Base-by-base conservation (phyloP, 1,140 invertebrate species). In the Thereuonema tuberculata region DNA sequence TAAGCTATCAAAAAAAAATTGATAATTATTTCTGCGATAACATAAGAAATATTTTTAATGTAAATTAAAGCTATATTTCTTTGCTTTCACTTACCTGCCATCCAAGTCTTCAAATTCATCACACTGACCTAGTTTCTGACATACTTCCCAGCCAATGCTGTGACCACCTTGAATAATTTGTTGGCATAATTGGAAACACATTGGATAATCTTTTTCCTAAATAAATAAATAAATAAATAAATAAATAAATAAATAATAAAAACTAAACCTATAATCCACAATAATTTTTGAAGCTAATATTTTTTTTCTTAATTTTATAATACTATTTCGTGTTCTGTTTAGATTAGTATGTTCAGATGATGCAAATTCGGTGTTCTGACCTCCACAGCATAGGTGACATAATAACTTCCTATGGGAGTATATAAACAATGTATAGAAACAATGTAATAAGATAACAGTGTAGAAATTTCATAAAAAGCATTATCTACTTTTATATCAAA, bases 81-180 rank as follows among this genome's bases (percentile, higher is more conserved):
- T n/a, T n/a, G n/a, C n/a, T n/a, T n/a, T n/a, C n/a, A n/a, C n/a
- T 63, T 72, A 72, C 65, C 75, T 77, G 60, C 77, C 71, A 64
- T 69, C 62, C n/a, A 80, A 70, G 67, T 82, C 74, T 24, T 66
- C 58, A 66, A 77, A 81, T 52, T 75, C 68, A 54, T 75, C 70
- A 63, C 72, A 73, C 52, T 70, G 69, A 21, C 77, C 80, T 24
- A 83, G 69, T 59, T 74, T 68, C 28, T 77, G 70, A 58, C 75
- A 77, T 14, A 71, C 65, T 60, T 67, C 64, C 75, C 76, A 74
- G 20, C 67, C 67, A 27, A 67, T 66, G 12, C 66, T 58, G 62
- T 71, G 68, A 20, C 63, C 65, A 20, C 59, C 57, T 9, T 64
- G 59, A 63, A 73, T 73, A 43, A 74, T 62, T 24, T 66, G 64